Percentiles rank a stretch among this genome's conserved stretches.
These are phyloP conservation scores for Nothoprocta perdicaria DNA, from an alignment of 2,113 vertebrate genomes.

Conservation along the genomic window DNA sequence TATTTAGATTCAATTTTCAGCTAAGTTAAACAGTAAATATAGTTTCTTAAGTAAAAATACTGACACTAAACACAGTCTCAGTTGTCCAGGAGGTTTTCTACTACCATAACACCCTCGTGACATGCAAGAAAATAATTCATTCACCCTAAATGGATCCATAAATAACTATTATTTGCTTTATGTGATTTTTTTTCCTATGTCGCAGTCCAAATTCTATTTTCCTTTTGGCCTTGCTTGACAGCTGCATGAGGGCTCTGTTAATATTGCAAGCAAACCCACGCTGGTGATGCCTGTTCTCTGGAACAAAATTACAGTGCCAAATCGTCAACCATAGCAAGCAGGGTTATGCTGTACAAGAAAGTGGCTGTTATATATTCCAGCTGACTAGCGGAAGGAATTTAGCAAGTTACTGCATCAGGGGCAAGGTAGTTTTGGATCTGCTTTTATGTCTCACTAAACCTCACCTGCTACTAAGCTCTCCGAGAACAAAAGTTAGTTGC, in stretches of 20 bases:
- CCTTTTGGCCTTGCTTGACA: background rate
- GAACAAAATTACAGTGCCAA: background rate
- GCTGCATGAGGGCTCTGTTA: fast-evolving
- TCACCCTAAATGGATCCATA: background rate
- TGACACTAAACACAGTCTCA: background rate
- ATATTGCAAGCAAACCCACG: background rate
- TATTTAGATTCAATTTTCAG: background rate
- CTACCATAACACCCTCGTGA: background rate
- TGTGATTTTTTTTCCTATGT: background rate
- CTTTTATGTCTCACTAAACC: background rate
- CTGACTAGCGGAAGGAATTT: background rate
- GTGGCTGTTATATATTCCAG: background rate
- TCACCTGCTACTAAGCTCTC: background rate
- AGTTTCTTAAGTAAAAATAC: background rate
- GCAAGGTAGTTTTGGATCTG: background rate
- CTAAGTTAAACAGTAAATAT: background rate
- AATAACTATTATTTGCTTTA: background rate
- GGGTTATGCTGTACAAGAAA: background rate
- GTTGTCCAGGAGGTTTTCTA: background rate
- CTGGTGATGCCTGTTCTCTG: background rate
- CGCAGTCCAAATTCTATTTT: background rate
- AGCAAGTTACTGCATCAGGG: background rate
- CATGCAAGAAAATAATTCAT: background rate
- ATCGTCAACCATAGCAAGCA: background rate
- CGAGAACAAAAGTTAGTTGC: background rate